Evolutionary conservation across 2,888 invertebrate genomes (phyloP), one percentile per base, ranked within the genome.

Genomic region (Atethmia centrago): DNA sequence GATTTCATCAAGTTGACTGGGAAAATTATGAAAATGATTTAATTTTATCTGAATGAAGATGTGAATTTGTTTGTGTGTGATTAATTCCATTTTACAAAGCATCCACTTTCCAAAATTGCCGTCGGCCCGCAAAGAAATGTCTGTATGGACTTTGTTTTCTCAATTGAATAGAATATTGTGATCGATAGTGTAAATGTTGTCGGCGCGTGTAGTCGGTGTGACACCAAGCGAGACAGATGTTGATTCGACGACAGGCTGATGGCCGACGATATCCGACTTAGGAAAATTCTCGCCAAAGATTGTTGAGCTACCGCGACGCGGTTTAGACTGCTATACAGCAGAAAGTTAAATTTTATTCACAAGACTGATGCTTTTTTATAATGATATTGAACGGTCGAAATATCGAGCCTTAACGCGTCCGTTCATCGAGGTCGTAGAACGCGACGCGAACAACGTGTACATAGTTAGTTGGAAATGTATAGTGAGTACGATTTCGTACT

Each of bases 361-460:
- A 95, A 96, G 96, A 96, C 96, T 96, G 96, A 96, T 94, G 92
- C 92, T 92, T 94, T 90, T 95, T 95, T 95, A 94, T 94, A 93
- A 94, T 92, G 93, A 93, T 94, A 92, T 92, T 92, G 89, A 84
- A 85, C 87, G 86, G 89, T 86, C 87, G 86, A 80, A 79, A 81
- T 85, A 78, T 87, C 87, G 87, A 87, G 89, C 88, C 85, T 87
- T 87, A 87, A 82, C 83, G 88, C 87, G 88, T 80, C 84, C 81
- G 88, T 82, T 83, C 87, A 78, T 47, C 63, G 74, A 65, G 71
- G 84, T 71, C 77, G 82, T 82, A 81, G 83, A 82, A 76, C 79
- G 84, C 80, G 81, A 63, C 85, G 88, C 88, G 93, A 91, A 92
- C 93, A 90, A 78, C 72, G 36, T 95, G 94, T 94, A 94, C 85